These are phyloP conservation scores for Apostichopus leukothele DNA, from an alignment of 53 echinoderm and acorn worm species.

Conservation along the genomic window DNA sequence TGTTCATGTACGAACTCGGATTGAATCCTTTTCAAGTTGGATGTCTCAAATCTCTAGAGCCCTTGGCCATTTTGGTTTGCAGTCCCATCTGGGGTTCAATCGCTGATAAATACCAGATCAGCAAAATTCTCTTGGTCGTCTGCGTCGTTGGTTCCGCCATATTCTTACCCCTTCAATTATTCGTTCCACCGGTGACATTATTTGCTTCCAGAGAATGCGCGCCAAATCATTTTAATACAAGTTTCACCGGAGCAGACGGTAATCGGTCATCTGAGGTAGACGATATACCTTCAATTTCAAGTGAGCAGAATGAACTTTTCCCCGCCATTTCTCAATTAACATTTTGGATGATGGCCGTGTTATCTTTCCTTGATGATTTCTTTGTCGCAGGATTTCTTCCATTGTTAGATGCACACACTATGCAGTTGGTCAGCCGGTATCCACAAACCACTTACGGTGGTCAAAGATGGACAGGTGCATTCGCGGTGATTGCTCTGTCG, in stretches of 20 bases:
- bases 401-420: constrained; percentile 28
- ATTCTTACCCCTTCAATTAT: constrained; percentile 48
- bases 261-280: not conserved
- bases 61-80: constrained; percentile 49
- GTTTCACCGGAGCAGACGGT: not conserved
- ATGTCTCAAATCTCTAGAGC: constrained; percentile 23
- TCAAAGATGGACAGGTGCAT: constrained; percentile 35
- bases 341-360: not conserved
- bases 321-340: not conserved
- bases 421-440: not conserved
- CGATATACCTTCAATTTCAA: not conserved
- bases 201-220: not conserved
- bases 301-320: not conserved
- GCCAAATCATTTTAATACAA: not conserved
- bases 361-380: not conserved
- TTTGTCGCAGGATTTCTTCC: constrained; percentile 26
- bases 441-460: constrained; percentile 18
- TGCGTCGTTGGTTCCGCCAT: constrained; percentile 50
- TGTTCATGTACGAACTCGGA: constrained; percentile 47
- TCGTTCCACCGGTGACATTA: constrained; percentile 45
- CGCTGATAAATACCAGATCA: constrained; percentile 68
- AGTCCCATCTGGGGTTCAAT: constrained; percentile 67
- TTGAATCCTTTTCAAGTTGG: constrained; percentile 48
- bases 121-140: constrained; percentile 49
- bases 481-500: constrained; percentile 4